Percentiles rank a stretch among this genome's conserved stretches.
Evolutionary conservation across 2,797 vertebrate genomes (phyloP).

Genomic region (Potorous gilbertii): DNA sequence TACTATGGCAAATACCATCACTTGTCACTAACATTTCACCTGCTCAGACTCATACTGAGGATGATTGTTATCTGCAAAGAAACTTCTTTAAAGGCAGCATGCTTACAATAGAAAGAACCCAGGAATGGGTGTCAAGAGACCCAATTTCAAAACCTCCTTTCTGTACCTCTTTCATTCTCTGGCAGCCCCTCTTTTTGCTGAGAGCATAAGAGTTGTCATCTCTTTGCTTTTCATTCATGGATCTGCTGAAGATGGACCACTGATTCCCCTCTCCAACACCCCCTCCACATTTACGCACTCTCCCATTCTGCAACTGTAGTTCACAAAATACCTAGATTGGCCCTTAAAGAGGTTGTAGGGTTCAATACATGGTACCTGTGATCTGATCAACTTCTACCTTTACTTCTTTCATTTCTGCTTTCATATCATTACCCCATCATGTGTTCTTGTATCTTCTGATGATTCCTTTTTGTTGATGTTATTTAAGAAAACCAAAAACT

Average conservation of each 20-base stretch:
- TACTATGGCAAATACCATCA: rapidly evolving
- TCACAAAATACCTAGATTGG: background rate
- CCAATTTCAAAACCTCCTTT: background rate
- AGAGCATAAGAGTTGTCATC: background rate
- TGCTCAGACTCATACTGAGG: background rate
- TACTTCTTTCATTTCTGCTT: background rate
- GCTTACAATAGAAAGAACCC: background rate
- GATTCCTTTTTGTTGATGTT: background rate
- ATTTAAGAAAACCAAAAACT: background rate
- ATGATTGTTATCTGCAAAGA: background rate
- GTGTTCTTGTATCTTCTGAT: background rate
- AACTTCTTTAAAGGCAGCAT: background rate
- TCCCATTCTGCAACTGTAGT: background rate
- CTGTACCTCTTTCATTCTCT: background rate
- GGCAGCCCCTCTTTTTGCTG: background rate
- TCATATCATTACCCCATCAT: background rate
- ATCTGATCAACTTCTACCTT: background rate
- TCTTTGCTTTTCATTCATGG: background rate
- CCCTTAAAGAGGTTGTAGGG: background rate
- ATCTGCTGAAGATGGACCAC: background rate
- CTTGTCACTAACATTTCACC: background rate
- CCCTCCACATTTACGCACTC: background rate
- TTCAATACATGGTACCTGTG: background rate
- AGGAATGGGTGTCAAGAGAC: background rate
- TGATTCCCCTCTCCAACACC: background rate